Evolutionary conservation across 2,888 invertebrate species (phyloP).

Genomic region (Callimorpha dominula): DNA sequence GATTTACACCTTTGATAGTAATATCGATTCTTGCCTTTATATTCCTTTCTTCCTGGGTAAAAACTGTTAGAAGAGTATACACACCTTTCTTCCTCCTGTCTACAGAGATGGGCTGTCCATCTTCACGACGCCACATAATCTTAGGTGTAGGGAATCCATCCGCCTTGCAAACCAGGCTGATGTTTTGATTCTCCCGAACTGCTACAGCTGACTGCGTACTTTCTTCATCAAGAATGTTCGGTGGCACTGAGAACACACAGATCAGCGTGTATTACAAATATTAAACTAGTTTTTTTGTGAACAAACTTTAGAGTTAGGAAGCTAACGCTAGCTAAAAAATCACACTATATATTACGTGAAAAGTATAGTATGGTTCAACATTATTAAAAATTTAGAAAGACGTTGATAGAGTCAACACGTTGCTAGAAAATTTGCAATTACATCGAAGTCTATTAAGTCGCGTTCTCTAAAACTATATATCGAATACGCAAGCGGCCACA

Average conservation of each 20-base stretch:
- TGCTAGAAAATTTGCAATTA: constrained; percentile 13
- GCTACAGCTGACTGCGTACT: constrained; percentile 97
- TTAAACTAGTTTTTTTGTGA: too few relatives aligned
- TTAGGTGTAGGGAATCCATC: constrained; percentile 96
- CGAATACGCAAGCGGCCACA: constrained; percentile 51
- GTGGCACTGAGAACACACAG: constrained; percentile 91
- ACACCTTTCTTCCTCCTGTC: constrained; percentile 95
- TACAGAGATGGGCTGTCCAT: constrained; percentile 94
- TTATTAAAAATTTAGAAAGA: background rate
- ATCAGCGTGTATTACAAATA: background rate
- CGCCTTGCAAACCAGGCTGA: constrained; percentile 96
- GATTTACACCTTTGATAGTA: too few relatives aligned
- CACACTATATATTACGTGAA: too few relatives aligned
- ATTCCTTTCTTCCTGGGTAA: background rate
- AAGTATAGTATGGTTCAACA: too few relatives aligned
- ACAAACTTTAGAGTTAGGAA: too few relatives aligned
- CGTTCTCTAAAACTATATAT: constrained; percentile 47
- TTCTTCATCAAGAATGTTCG: constrained; percentile 95
- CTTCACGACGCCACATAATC: constrained; percentile 97
- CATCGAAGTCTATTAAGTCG: constrained; percentile 25
- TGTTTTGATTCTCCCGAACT: constrained; percentile 97
- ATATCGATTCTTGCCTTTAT: background rate
- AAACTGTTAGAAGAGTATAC: background rate
- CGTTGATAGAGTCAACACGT: background rate
- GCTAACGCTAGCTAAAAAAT: too few relatives aligned